Evolutionary conservation across 2,113 vertebrate genomes (phyloP).

Genomic region (Melanocharis versteri): DNA sequence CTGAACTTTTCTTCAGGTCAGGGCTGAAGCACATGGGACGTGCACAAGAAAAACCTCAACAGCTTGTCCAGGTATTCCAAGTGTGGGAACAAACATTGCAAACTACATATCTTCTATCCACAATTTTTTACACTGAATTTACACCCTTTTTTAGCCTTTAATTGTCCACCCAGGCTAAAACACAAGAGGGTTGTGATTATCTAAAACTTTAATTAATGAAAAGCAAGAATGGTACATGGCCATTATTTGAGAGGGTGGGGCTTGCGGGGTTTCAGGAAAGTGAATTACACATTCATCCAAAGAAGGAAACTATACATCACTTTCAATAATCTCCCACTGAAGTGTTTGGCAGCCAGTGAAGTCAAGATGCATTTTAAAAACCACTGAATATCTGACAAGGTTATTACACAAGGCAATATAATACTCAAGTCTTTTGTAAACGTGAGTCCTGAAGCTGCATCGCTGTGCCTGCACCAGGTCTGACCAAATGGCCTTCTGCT

Average conservation of each 20-base stretch:
- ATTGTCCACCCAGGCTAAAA: not conserved
- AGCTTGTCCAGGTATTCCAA: not conserved
- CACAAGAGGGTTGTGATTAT: not conserved
- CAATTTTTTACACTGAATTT: not conserved
- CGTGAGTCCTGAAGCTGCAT: not conserved
- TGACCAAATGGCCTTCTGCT: not conserved
- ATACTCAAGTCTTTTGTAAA: not conserved
- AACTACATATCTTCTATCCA: not conserved
- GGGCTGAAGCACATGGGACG: not conserved
- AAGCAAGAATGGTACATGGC: not conserved
- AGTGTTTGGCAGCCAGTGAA: not conserved
- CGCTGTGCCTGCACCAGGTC: rapidly evolving
- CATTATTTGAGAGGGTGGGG: not conserved
- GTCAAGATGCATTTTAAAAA: not conserved
- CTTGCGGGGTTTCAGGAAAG: not conserved
- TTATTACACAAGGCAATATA: not conserved
- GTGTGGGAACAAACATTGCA: not conserved
- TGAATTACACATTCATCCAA: not conserved
- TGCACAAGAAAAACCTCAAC: not conserved
- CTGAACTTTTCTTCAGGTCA: constrained; percentile 54
- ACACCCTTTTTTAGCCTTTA: not conserved
- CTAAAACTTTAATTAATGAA: not conserved
- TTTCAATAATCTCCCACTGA: not conserved
- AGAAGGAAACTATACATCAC: not conserved
- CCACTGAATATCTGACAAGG: not conserved